phyloP scores from a whole-genome alignment of 2,797 vertebrate species.

The Pangasius djambal region DNA sequence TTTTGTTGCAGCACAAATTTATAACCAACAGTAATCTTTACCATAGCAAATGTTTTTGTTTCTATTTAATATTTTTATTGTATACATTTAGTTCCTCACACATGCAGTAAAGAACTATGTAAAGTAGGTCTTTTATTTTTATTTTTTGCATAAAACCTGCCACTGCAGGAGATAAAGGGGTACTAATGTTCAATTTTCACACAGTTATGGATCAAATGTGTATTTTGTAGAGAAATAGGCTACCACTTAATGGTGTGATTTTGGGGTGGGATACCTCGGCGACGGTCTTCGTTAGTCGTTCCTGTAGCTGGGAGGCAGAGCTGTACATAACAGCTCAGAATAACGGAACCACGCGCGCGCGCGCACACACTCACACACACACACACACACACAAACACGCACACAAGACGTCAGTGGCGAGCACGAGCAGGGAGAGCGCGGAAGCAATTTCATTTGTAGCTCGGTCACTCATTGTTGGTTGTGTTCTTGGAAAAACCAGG shows the following conservation, averaged over 20 bases:
- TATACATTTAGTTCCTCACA: not conserved
- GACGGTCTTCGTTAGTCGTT: not conserved
- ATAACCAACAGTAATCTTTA: no score
- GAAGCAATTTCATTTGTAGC: slow-evolving; percentile 51
- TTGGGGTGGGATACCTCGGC: not conserved
- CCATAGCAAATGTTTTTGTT: no score
- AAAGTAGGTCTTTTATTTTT: not conserved
- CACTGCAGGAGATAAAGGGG: not conserved
- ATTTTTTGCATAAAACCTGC: no score
- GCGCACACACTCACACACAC: not conserved
- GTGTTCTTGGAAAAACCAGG: not conserved
- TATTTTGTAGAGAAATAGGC: not conserved
- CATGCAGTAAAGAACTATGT: not conserved
- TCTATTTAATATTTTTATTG: not conserved
- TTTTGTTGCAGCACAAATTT: not conserved
- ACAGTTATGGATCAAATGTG: not conserved
- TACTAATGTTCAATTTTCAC: not conserved
- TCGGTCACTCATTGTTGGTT: slow-evolving; percentile 33
- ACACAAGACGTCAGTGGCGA: slow-evolving; percentile 49
- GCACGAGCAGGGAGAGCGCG: slow-evolving; percentile 36
- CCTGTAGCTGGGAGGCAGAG: slow-evolving; percentile 47
- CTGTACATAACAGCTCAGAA: slow-evolving; percentile 49
- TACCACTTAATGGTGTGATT: no score
- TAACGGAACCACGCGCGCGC: not conserved
- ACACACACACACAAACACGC: not conserved